Conservation (phyloP, 64 coral and sea anemone genomes). For the Montipora capricornis region DNA sequence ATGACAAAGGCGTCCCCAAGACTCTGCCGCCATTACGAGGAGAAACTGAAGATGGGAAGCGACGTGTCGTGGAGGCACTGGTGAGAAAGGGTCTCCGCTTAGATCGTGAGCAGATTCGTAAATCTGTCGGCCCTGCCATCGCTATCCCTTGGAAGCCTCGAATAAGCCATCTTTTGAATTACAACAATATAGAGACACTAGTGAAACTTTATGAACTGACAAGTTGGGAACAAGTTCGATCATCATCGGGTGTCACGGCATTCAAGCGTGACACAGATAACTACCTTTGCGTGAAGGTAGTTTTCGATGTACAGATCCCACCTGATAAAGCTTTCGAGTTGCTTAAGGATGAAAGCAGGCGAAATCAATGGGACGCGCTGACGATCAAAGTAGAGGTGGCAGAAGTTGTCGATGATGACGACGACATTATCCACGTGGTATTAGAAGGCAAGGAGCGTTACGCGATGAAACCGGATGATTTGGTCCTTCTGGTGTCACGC, state of each 20-base stretch:
- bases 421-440: slow-evolving; percentile 72
- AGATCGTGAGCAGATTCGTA: slow-evolving; percentile 70
- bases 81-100: slow-evolving; percentile 56
- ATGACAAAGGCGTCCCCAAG: slow-evolving; percentile 29
- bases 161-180: slow-evolving; percentile 66
- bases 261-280: slow-evolving; percentile 65
- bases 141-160: slow-evolving; percentile 66
- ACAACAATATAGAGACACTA: slow-evolving; percentile 72
- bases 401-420: slow-evolving; percentile 59
- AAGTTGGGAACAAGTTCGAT: slow-evolving; percentile 61
- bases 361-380: slow-evolving; percentile 78
- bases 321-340: slow-evolving; percentile 44
- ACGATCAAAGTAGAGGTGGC: slow-evolving; percentile 51
- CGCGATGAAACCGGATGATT: slow-evolving; percentile 62
- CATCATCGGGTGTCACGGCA: slow-evolving; percentile 33
- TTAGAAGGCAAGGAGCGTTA: slow-evolving; percentile 26
- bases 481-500: slow-evolving; percentile 76
- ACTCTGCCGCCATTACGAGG: slow-evolving; percentile 20
- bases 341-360: slow-evolving; percentile 51
- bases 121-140: slow-evolving; percentile 75
- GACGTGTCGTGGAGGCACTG: slow-evolving; percentile 56
- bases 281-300: slow-evolving; percentile 63
- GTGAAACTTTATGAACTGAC: slow-evolving; percentile 66
- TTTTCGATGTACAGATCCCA: slow-evolving; percentile 18
- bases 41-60: slow-evolving; percentile 49